Evolutionary conservation across 2,113 vertebrate genomes (phyloP), one percentile per base, ranked within the genome.

Genomic region (Trogon melanurus): DNA sequence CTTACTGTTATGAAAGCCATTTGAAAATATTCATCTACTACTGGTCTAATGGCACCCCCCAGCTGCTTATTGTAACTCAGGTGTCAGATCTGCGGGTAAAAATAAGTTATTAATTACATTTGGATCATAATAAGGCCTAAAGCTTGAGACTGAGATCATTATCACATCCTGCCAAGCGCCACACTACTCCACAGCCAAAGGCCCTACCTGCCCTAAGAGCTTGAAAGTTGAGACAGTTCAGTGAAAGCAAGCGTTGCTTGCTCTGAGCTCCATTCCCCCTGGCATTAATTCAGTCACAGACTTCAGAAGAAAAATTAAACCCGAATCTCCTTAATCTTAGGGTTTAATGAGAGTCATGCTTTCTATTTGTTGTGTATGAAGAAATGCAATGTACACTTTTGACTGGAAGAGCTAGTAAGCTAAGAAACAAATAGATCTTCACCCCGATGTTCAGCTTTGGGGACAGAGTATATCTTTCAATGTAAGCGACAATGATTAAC

Each of bases 341-440:
- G 22, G 17, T 88, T 85, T 83, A 34, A 80, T 36, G 29, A 29
- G 17, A 51, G 44, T 41, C 6, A 27, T 61, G 30, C 4, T 79
- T 56, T 44, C 41, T 32, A 82, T 45, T 47, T 34, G 17, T 58
- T 34, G 15, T 8, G 0, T 9, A 20, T 18, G 32, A 44, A 61
- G 11, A 18, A 69, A 82, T 3, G 17, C 47, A 13, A 13, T 0
- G 0, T 45, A 62, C 2, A 2, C 23, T 81, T 85, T 57, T 29
- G 82, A 26, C 20, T 60, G 50, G 29, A 61, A 65, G 18, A 72
- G 62, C 16, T 19, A 62, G 8, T 12, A 58, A 83, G 22, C 7
- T 26, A 19, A 53, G 13, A 8, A 32, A 34, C 65, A 76, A 70
- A 23, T 5, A 36, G 34, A 70, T 45, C 27, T 93, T 88, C 3